phyloP scores from a whole-genome alignment of 2,888 invertebrate genomes.

The Nephrotoma guestfalica region DNA sequence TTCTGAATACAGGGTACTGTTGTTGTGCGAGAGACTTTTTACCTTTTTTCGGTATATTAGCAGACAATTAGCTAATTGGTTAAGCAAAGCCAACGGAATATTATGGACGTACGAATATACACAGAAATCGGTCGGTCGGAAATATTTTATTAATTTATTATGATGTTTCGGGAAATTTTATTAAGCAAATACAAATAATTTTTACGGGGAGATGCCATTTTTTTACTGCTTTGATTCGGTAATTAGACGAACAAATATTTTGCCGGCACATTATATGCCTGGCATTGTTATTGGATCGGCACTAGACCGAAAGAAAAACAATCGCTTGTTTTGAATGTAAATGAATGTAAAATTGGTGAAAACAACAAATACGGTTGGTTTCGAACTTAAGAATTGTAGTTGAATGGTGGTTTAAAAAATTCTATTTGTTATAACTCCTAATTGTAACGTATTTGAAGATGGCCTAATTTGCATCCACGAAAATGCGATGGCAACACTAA shows the following conservation, averaged over 20 bases:
- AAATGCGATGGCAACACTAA: no score
- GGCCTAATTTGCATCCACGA: no score
- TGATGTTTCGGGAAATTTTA: neutral
- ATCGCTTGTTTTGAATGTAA: neutral
- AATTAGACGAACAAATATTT: neutral
- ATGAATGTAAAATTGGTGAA: no score
- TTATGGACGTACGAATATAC: neutral
- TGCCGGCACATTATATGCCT: neutral
- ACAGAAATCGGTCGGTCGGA: neutral
- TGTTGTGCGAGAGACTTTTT: neutral
- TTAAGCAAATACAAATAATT: neutral
- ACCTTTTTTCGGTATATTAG: neutral
- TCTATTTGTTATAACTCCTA: no score
- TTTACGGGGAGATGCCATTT: neutral
- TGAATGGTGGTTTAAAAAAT: no score
- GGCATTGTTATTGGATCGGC: neutral
- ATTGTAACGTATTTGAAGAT: no score
- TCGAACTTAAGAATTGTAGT: no score
- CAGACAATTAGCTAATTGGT: neutral
- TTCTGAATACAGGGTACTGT: neutral
- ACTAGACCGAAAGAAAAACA: neutral
- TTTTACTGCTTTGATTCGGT: neutral
- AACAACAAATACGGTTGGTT: no score
- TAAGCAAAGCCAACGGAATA: neutral
- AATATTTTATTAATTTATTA: neutral